phyloP scores from a whole-genome alignment of 92 coral and sea anemone genomes.

The Meandrina meandrites region DNA sequence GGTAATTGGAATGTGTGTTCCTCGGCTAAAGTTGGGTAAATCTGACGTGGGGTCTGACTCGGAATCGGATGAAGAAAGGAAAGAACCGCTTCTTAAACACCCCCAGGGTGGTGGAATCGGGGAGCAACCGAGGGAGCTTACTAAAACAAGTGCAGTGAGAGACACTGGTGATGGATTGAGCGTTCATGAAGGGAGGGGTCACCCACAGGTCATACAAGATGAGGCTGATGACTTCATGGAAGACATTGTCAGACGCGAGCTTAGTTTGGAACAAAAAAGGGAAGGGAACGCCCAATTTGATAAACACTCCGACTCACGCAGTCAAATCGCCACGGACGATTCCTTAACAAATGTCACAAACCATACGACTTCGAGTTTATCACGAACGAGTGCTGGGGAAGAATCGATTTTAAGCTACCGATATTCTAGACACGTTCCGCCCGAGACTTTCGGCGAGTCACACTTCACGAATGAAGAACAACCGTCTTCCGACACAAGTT shows the following conservation, averaged over 20 bases:
- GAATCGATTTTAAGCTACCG: slow-evolving; percentile 1
- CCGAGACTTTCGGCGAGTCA: not conserved
- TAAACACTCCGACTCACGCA: not conserved
- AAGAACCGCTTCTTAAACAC: not conserved
- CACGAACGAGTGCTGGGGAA: not conserved
- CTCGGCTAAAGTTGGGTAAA: slow-evolving; percentile 45
- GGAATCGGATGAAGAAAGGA: slow-evolving; percentile 18
- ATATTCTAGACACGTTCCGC: not conserved
- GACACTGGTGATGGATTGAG: not conserved
- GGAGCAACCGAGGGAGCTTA: slow-evolving; percentile 2
- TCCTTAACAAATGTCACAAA: not conserved
- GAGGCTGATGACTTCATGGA: slow-evolving; percentile 61
- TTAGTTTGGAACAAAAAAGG: slow-evolving; percentile 3
- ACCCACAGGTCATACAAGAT: slow-evolving; percentile 36
- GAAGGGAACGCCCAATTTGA: not conserved
- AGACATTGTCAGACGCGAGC: slow-evolving; percentile 31
- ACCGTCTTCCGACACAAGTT: slow-evolving; percentile 27
- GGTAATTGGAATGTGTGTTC: slow-evolving; percentile 63
- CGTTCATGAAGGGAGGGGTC: slow-evolving; percentile 47
- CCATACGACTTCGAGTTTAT: not conserved
- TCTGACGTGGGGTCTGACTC: slow-evolving; percentile 45
- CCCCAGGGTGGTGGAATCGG: slow-evolving; percentile 21
- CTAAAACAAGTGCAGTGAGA: not conserved
- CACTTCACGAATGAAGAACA: slow-evolving; percentile 17
- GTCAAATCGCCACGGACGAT: not conserved